Conservation (phyloP, 2,797 vertebrate species). For the Carduelis carduelis region DNA sequence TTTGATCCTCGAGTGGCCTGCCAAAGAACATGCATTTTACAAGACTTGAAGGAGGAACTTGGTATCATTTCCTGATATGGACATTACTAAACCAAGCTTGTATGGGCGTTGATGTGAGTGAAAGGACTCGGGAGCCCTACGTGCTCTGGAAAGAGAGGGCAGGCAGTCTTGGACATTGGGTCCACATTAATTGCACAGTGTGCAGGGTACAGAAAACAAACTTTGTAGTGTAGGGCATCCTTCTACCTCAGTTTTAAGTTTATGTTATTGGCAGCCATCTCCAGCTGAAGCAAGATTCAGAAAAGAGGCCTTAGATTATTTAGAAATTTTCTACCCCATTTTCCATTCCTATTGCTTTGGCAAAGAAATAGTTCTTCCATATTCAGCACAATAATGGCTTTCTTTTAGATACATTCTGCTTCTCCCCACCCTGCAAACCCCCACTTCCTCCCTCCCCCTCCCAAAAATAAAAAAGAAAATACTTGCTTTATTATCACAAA, state of each 20-base stretch:
- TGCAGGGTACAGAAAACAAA: not conserved
- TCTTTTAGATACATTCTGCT: not conserved
- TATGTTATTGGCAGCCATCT: not conserved
- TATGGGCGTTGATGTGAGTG: not conserved
- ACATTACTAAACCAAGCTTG: not conserved
- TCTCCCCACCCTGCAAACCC: not conserved
- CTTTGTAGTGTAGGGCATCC: not conserved
- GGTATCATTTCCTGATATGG: not conserved
- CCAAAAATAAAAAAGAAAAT: not conserved
- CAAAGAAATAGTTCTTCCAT: not conserved
- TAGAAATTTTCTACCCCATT: not conserved
- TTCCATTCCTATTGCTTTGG: not conserved
- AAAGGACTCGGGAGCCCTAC: not conserved
- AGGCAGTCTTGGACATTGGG: not conserved
- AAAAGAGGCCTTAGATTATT: not conserved
- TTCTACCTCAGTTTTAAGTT: not conserved
- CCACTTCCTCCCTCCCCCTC: fast-evolving
- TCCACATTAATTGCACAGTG: not conserved
- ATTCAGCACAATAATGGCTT: not conserved
- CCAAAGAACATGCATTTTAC: not conserved
- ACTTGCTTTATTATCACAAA: not conserved
- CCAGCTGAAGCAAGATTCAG: not conserved
- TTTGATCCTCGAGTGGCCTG: not conserved
- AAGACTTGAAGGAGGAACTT: not conserved
- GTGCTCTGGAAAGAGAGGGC: not conserved